Percentiles rank a stretch among this genome's conserved stretches.
Conservation (phyloP, 2,797 vertebrate species). For the Mastacembelus armatus region DNA sequence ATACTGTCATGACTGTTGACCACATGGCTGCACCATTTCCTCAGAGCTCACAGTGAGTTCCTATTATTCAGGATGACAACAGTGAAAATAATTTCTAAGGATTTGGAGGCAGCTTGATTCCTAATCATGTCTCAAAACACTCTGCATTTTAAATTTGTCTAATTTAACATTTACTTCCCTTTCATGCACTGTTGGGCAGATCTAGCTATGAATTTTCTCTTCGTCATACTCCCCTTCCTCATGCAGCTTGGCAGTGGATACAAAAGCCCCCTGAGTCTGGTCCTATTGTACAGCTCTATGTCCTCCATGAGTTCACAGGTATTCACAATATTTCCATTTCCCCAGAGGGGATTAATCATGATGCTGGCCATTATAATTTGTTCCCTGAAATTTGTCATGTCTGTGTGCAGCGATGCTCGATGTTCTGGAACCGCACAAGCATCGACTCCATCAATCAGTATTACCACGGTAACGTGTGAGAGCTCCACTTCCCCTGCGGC, state of each 20-base stretch:
- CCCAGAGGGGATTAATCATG: slow-evolving; percentile 82
- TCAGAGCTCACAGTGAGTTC: slow-evolving; percentile 24
- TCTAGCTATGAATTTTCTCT: slow-evolving; percentile 26
- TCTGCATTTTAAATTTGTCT: slow-evolving; percentile 25
- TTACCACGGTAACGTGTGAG: slow-evolving; percentile 82
- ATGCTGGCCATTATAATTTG: slow-evolving; percentile 82
- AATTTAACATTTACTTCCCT: slow-evolving; percentile 41
- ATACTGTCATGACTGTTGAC: slow-evolving; percentile 1
- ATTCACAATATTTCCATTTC: slow-evolving; percentile 83
- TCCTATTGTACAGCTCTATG: slow-evolving; percentile 32
- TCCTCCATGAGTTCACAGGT: slow-evolving; percentile 74
- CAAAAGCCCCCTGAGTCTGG: slow-evolving; percentile 34
- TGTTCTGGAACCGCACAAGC: slow-evolving; percentile 84
- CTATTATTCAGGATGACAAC: slow-evolving; percentile 23
- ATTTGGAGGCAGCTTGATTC: slow-evolving; percentile 22
- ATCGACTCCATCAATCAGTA: slow-evolving; percentile 88
- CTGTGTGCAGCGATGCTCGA: slow-evolving; percentile 76
- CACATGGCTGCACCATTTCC: not conserved
- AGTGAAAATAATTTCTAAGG: slow-evolving; percentile 7
- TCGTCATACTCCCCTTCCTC: slow-evolving; percentile 26
- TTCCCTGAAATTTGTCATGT: slow-evolving; percentile 83
- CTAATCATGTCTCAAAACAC: slow-evolving; percentile 41
- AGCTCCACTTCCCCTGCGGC: slow-evolving; percentile 78
- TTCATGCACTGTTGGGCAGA: slow-evolving; percentile 41
- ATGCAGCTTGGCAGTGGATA: slow-evolving; percentile 41